Conservation (phyloP, 2,888 invertebrate species). For the Corythucha ciliata region DNA sequence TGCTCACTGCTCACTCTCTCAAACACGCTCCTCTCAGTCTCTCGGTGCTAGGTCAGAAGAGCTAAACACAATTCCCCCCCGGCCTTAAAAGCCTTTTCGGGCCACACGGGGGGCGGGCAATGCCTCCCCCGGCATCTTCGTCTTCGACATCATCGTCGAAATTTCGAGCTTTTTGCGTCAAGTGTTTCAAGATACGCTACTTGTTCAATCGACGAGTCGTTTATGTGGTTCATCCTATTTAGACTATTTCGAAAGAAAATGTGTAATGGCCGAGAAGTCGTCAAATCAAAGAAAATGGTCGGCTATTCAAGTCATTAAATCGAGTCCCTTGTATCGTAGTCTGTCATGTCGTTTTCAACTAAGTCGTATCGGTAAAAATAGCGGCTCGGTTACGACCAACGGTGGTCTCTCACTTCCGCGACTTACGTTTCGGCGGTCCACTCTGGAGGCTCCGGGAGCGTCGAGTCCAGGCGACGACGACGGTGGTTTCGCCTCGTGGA, state of each 20-base stretch:
- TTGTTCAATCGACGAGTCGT: constrained; percentile 27
- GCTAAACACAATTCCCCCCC: neutral
- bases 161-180: constrained; percentile 18
- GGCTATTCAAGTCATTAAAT: constrained; percentile 37
- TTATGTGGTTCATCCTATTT: constrained; percentile 31
- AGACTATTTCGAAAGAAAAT: too few species aligned
- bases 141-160: constrained; percentile 2
- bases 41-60: too few species aligned
- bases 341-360: constrained; percentile 41
- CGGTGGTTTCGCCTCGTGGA: constrained; percentile 38
- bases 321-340: constrained; percentile 43
- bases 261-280: constrained; percentile 18
- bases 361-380: constrained; percentile 17
- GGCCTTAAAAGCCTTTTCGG: constrained; percentile 5
- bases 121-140: constrained; percentile 15
- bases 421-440: constrained; percentile 36
- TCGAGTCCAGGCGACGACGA: constrained; percentile 34
- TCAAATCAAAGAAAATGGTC: constrained; percentile 27
- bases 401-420: constrained; percentile 27
- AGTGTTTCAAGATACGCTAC: constrained; percentile 27
- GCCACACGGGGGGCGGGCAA: constrained; percentile 19
- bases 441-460: constrained; percentile 39
- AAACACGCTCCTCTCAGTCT: too few species aligned
- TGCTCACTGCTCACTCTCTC: neutral
- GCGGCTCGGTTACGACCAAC: constrained; percentile 19